These are phyloP conservation scores for Cryptus viduatorius DNA, from an alignment of 2,888 invertebrate genomes.

Conservation along the genomic window DNA sequence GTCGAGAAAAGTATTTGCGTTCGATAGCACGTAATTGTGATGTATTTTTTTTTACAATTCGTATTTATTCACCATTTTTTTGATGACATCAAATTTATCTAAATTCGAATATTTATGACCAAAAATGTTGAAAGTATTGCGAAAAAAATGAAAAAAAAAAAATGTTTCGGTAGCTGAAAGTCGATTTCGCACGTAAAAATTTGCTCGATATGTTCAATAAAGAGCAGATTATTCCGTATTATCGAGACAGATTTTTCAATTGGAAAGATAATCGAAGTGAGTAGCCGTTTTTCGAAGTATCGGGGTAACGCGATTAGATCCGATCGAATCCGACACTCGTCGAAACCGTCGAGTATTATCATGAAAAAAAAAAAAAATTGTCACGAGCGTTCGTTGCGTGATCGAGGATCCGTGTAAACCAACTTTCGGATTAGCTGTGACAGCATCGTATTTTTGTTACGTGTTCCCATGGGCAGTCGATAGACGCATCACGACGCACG, in stretches of 20 bases:
- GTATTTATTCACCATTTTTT: too few species aligned
- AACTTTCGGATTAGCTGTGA: conserved; percentile 10
- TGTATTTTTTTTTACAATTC: too few species aligned
- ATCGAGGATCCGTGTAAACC: background rate
- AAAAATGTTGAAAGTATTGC: too few species aligned
- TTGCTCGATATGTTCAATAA: too few species aligned
- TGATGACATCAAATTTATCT: too few species aligned
- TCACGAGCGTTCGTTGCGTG: background rate
- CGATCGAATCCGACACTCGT: conserved; percentile 3
- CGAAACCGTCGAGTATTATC: conserved; percentile 25
- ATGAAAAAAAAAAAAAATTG: conserved; percentile 12
- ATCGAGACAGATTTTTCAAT: background rate
- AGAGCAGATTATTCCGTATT: background rate
- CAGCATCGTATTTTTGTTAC: background rate
- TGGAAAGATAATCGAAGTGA: background rate
- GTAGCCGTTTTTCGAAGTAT: conserved; percentile 26
- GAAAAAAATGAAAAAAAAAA: background rate
- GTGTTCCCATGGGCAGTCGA: background rate
- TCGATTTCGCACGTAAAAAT: too few species aligned
- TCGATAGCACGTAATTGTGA: background rate
- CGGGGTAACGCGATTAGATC: conserved; percentile 47
- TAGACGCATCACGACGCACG: background rate
- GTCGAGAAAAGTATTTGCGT: background rate
- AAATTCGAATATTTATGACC: too few species aligned
- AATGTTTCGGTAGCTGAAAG: too few species aligned